Percentiles rank a stretch among this genome's conserved stretches.
Evolutionary conservation across 2,888 invertebrate genomes (phyloP).

Genomic region (Athetis lepigone): DNA sequence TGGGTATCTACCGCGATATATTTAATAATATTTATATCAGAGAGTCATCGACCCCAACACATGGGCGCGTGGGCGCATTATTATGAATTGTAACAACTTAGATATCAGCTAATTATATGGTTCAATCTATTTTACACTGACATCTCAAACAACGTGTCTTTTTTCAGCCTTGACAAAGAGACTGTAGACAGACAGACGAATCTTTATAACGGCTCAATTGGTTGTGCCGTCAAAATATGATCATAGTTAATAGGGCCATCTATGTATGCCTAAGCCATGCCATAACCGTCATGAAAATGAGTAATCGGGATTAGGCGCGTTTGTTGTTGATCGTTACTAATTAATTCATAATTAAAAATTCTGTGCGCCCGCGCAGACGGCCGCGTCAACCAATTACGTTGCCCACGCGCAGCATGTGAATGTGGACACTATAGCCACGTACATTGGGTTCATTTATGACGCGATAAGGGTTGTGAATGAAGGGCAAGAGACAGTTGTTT

Average conservation of each 20-base stretch:
- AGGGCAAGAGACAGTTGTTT: conserved; percentile 90
- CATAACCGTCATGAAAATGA: conserved; percentile 70
- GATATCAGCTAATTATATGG: conserved; percentile 55
- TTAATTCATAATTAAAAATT: conserved; percentile 91
- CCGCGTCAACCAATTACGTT: conserved; percentile 86
- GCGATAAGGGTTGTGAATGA: conserved; percentile 81
- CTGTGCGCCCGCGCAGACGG: conserved; percentile 87
- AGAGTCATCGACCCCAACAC: conserved; percentile 83
- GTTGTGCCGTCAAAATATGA: conserved; percentile 41
- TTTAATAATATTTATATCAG: conserved; percentile 85
- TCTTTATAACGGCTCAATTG: conserved; percentile 30
- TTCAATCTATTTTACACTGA: conserved; percentile 22
- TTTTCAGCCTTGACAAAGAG: conserved; percentile 8
- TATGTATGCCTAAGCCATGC: conserved; percentile 51
- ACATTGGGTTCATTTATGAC: conserved; percentile 76
- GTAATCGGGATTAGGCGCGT: conserved; percentile 84
- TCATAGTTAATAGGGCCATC: background rate
- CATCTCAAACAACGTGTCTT: conserved; percentile 15
- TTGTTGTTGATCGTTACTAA: conserved; percentile 88
- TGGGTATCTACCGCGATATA: conserved; percentile 66
- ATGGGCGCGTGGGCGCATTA: conserved; percentile 75
- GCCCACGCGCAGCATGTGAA: conserved; percentile 74
- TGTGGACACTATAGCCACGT: conserved; percentile 76
- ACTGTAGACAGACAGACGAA: conserved; percentile 23
- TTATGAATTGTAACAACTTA: conserved; percentile 60